These are phyloP conservation scores for Chascanopsetta lugubris DNA, from an alignment of 2,113 vertebrate genomes.

Conservation along the genomic window DNA sequence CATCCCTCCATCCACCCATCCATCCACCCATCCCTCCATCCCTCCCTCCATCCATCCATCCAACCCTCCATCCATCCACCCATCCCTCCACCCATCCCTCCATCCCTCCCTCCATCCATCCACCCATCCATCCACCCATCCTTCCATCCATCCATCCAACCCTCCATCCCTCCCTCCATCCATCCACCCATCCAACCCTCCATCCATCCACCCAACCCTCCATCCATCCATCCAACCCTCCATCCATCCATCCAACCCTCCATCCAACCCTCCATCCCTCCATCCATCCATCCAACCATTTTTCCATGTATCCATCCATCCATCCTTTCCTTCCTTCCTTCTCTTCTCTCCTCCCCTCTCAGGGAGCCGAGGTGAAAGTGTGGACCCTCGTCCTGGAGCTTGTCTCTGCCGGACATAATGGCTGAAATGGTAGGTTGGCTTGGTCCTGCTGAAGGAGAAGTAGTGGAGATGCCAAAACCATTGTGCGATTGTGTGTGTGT, in stretches of 20 bases:
- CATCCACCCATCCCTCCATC: neutral
- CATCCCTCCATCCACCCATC: neutral
- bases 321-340: neutral
- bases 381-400: conserved; percentile 23
- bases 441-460: neutral
- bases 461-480: too few relatives aligned
- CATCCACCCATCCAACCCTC: too few relatives aligned
- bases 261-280: neutral
- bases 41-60: neutral
- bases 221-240: neutral
- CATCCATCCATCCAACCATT: neutral
- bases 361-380: conserved; percentile 47
- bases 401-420: conserved; percentile 53
- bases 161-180: neutral
- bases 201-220: too few relatives aligned
- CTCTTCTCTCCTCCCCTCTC: conserved; percentile 21
- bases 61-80: too few relatives aligned
- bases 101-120: neutral
- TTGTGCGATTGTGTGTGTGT: too few relatives aligned
- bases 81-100: too few relatives aligned
- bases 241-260: neutral
- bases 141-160: neutral
- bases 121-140: too few relatives aligned
- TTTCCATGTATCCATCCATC: neutral
- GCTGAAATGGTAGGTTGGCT: conserved; percentile 66